Evolutionary conservation across 2,797 vertebrate species (phyloP), one percentile per base, ranked within the genome.

Genomic region (Paedocypris micromegethes): DNA sequence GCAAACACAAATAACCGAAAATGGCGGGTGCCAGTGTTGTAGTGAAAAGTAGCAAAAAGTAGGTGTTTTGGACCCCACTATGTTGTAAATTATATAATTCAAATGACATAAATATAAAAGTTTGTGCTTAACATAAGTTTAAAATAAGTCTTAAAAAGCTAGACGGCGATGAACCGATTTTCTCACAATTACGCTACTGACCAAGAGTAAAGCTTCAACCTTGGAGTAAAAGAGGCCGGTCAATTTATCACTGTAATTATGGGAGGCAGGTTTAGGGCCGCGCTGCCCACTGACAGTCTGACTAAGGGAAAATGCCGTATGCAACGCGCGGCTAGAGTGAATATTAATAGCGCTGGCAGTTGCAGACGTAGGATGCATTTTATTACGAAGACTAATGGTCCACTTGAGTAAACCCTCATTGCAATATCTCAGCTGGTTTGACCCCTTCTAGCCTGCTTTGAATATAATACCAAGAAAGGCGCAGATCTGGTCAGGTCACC

Each of bases 241-340:
- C 81, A 81, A 85, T 88, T 88, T 86, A 86, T 88, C 82, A 87
- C 80, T 82, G 77, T 86, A 87, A 87, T 87, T 88, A 87, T 82
- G 65, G 75, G 73, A 82, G 83, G 84, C 80, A 85, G 80, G 83
- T 82, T 80, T 83, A 80, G 79, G 77, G 76, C 82, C 78, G 72
- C 63, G 77, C 64, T 79, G 77, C 76, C 73, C 80, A 80, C 72
- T 74, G 79, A 80, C 74, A 64, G 75, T 79, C 83, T 86, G 86
- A 87, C 75, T 86, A 84, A 83, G 82, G 73, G 78, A 80, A 83
- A 83, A 83, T 70, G 74, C 77, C 81, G 59, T 44, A 69, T 23
- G 78, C 77, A 69, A 64, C 47, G 63, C 60, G 62, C 69, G 68
- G 73, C 47, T 46, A 56, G 53, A 50, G 81, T 81, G 85, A 86